phyloP scores from a whole-genome alignment of 2,797 vertebrate species.

The Acanthis flammea region DNA sequence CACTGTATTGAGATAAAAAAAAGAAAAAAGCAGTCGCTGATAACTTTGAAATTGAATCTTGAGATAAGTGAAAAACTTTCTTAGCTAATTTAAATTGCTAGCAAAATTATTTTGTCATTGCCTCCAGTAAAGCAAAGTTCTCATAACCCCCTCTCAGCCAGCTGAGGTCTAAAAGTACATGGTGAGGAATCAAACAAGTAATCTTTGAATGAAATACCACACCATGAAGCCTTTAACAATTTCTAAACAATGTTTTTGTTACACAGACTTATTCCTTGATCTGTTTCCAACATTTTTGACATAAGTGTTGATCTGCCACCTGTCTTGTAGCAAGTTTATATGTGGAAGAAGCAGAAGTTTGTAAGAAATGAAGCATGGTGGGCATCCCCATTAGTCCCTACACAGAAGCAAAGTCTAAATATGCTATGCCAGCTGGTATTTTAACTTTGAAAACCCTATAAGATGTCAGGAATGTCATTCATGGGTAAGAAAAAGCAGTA shows the following conservation, averaged over 20 bases:
- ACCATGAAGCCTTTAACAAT: neutral
- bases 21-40: neutral
- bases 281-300: neutral
- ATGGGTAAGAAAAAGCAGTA: neutral
- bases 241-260: neutral
- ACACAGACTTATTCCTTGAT: neutral
- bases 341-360: neutral
- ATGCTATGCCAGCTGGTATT: slow-evolving; percentile 26
- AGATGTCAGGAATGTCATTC: slow-evolving; percentile 39
- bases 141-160: neutral
- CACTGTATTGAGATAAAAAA: neutral
- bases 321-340: neutral
- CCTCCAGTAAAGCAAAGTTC: neutral
- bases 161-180: neutral
- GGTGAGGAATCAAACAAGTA: neutral
- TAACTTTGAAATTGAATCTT: neutral
- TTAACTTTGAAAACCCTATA: neutral
- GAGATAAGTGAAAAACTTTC: neutral
- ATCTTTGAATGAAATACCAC: neutral
- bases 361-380: neutral
- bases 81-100: neutral
- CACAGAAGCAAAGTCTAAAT: neutral
- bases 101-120: neutral
- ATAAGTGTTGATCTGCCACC: neutral
- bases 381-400: neutral